Base-by-base conservation (phyloP, 2,113 vertebrate species). In the Crocuta crocuta region DNA sequence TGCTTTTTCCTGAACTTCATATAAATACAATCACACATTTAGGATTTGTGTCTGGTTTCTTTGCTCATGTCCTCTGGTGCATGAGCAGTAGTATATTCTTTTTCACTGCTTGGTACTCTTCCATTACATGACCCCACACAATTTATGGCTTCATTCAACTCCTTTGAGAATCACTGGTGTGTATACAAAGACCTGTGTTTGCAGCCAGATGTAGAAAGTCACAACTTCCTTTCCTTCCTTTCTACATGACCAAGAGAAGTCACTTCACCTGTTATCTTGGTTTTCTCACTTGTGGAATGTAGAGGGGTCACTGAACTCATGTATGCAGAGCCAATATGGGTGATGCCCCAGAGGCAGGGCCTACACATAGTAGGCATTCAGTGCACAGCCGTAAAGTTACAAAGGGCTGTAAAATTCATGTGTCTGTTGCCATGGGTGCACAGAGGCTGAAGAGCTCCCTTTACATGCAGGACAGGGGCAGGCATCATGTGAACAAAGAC, bases 1-100 rank as follows among this genome's bases (percentile, higher is more conserved):
- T n/a, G 33, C 83, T n/a, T 80, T 61, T 80, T 63, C 55, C 91
- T 66, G 63, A 95, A 35, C 50, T 58, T 93, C 39, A 26, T 10
- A 3, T 65, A 3, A 63, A 81, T 17, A 43, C 11, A 89, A 65
- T 53, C 4, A 1, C 43, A 1, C 24, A 10, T 16, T 33, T 70
- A n/a, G 50, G 21, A 4, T 45, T 74, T 9, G 10, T 58, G 45
- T 31, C 81, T 89, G 50, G 12, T 63, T 92, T 55, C 55, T 91
- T 93, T 53, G 53, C 10, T 73, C 23, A 2, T 33, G 7, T 33
- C n/a, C 12, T 13, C 1, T 11, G 31, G 43, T 66, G 53, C 26
- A 19, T 24, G 33, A 50, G 23, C n/a, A 68, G 15, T n/a, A 2
- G 4, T 63, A 68, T 35, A 39, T 70, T 66, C 53, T 65, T 95